Evolutionary conservation across 2,797 vertebrate species (phyloP).

Genomic region (Enteromius afrohamiltoni): DNA sequence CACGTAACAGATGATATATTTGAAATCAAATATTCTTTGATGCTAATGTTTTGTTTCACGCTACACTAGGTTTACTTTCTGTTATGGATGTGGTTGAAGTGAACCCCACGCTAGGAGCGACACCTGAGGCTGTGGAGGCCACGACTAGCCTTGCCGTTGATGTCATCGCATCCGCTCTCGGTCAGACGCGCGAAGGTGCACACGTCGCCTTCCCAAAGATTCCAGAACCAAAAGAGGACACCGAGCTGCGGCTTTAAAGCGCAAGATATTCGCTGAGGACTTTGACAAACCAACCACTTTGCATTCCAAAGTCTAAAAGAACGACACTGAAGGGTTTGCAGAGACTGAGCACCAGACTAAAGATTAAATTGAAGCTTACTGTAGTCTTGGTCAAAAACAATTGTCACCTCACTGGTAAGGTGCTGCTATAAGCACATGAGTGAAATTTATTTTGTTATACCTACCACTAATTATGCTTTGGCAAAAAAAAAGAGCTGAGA

Average conservation of each 20-base stretch:
- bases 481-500: background rate
- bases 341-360: slow-evolving; percentile 26
- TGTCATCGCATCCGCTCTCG: slow-evolving; percentile 90
- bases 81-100: slow-evolving; percentile 96
- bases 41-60: background rate
- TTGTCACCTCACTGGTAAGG: background rate
- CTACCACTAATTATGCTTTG: background rate
- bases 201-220: slow-evolving; percentile 79
- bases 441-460: slow-evolving; percentile 3
- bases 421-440: slow-evolving; percentile 2
- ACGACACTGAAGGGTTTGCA: slow-evolving; percentile 56
- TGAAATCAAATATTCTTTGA: background rate
- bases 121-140: slow-evolving; percentile 83
- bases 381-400: slow-evolving; percentile 24
- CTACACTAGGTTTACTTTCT: slow-evolving; percentile 89
- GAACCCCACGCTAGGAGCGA: slow-evolving; percentile 87
- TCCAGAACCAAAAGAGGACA: slow-evolving; percentile 80
- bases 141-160: slow-evolving; percentile 89
- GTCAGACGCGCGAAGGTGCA: slow-evolving; percentile 90
- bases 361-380: slow-evolving; percentile 28
- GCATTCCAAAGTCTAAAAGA: slow-evolving; percentile 73
- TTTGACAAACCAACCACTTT: slow-evolving; percentile 50
- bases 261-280: slow-evolving; percentile 49
- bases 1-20: background rate
- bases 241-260: slow-evolving; percentile 76